Percentiles rank a stretch among this genome's conserved stretches.
Conservation (phyloP, 2,113 vertebrate genomes). For the Coreoperca whiteheadi region DNA sequence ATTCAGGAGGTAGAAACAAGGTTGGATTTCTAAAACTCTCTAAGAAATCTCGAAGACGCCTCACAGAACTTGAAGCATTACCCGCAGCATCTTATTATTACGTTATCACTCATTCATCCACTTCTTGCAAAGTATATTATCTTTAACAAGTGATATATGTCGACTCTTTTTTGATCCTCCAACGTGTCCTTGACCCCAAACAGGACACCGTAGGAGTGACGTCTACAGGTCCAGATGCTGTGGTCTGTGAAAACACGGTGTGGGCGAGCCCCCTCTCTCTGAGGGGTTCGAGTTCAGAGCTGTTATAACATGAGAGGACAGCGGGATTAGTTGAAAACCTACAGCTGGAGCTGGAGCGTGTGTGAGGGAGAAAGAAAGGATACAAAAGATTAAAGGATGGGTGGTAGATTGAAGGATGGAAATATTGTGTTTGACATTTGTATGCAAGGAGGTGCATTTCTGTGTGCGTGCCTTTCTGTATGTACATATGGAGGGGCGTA, state of each 20-base stretch:
- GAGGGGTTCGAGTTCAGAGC: conserved; percentile 74
- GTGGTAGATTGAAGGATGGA: conserved; percentile 41
- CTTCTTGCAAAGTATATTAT: conserved; percentile 55
- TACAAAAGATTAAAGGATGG: conserved; percentile 58
- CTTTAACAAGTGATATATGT: conserved; percentile 69
- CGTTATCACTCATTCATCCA: conserved; percentile 26
- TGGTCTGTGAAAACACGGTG: conserved; percentile 74
- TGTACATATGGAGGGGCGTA: background rate
- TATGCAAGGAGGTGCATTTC: conserved; percentile 1
- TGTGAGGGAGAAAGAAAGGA: conserved; percentile 30
- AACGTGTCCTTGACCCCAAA: conserved; percentile 72
- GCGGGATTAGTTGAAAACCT: conserved; percentile 73
- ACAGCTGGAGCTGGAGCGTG: conserved; percentile 65
- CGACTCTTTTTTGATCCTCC: conserved; percentile 60
- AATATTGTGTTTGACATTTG: conserved; percentile 53
- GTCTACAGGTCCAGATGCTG: conserved; percentile 70
- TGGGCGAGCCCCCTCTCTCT: conserved; percentile 69
- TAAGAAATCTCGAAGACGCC: background rate
- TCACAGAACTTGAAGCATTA: background rate
- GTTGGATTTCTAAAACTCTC: background rate
- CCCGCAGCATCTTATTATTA: background rate
- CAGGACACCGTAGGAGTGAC: conserved; percentile 68
- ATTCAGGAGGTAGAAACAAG: background rate
- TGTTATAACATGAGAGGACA: conserved; percentile 79
- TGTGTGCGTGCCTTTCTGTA: background rate